A percentile compares a stretch with the other conserved stretches of the same genome.
phyloP scores from a whole-genome alignment of 2,888 invertebrate genomes.

The Epistrophella euchroma region DNA sequence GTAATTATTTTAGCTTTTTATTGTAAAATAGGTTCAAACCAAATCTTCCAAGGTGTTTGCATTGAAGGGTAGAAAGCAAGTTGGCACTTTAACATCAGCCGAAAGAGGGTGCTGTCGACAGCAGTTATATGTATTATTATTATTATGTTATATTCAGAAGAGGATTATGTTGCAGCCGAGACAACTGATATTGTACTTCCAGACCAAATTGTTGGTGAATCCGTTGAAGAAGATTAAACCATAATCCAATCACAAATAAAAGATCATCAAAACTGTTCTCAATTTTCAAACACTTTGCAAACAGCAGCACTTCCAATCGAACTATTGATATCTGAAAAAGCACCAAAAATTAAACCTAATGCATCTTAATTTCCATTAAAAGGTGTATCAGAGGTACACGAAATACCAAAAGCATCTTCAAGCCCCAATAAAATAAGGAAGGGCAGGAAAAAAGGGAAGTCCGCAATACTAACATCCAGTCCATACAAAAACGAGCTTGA shows the following conservation, averaged over 20 bases:
- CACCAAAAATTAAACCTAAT: background rate
- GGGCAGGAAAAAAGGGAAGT: background rate
- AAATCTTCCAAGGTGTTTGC: no score
- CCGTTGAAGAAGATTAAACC: background rate
- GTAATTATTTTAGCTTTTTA: no score
- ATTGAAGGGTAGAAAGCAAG: no score
- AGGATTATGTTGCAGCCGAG: background rate
- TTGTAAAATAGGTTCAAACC: no score
- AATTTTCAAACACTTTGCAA: background rate
- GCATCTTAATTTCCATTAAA: background rate
- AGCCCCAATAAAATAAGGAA: background rate
- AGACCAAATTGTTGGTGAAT: background rate
- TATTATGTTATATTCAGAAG: background rate
- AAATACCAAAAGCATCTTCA: background rate
- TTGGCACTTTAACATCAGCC: no score
- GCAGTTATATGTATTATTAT: no score
- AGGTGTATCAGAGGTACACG: background rate
- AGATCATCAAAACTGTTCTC: background rate
- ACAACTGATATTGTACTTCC: background rate
- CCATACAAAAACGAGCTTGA: slow-evolving; percentile 4
- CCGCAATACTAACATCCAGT: background rate
- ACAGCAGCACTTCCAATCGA: no score
- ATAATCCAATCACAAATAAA: background rate
- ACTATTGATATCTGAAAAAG: background rate
- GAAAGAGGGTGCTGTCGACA: no score